Conservation (phyloP, 2,888 invertebrate genomes). For the Dione vanillae region DNA sequence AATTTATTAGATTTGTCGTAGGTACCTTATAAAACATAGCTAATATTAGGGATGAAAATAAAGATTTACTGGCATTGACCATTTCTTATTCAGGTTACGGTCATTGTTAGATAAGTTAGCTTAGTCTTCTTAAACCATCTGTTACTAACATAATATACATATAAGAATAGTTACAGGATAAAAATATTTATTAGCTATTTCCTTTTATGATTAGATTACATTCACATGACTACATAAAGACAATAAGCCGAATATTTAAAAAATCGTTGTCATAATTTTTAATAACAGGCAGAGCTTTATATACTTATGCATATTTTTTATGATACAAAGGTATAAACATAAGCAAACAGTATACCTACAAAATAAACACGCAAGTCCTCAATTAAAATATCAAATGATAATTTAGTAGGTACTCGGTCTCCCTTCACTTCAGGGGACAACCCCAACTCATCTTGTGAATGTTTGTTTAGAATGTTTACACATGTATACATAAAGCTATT, state of each 20-base stretch:
- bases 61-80: background rate
- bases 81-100: background rate
- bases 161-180: no score
- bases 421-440: conserved; percentile 33
- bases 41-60: conserved; percentile 5
- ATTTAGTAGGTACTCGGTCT: conserved; percentile 32
- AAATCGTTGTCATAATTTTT: no score
- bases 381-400: conserved; percentile 41
- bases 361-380: conserved; percentile 33
- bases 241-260: no score
- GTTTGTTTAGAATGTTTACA: conserved; percentile 12
- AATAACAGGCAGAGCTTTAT: background rate
- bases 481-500: background rate
- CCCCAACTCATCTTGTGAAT: conserved; percentile 35
- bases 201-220: no score
- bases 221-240: no score
- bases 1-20: conserved; percentile 38
- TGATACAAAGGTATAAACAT: background rate
- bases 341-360: conserved; percentile 27
- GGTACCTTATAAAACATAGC: background rate
- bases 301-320: background rate
- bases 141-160: no score
- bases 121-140: no score
- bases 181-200: no score
- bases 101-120: no score